A percentile compares a stretch with the other conserved stretches of the same genome.
phyloP scores from a whole-genome alignment of 2,797 vertebrate genomes.

The Hapalemur alaotrensis region DNA sequence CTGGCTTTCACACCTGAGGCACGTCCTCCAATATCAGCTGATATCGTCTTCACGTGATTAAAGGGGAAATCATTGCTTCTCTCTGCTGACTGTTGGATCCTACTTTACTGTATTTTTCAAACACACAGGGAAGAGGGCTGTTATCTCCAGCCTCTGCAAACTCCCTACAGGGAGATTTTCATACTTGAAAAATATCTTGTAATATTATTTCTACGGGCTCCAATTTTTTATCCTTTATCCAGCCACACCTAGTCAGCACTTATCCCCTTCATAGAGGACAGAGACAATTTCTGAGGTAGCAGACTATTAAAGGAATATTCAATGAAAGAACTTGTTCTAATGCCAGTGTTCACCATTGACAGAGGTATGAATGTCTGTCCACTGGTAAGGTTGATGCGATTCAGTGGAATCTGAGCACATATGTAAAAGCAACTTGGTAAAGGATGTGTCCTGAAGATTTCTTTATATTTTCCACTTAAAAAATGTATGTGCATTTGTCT shows the following conservation, averaged over 20 bases:
- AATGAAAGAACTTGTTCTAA: not conserved
- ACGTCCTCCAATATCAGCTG: not conserved
- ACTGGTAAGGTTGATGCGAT: not conserved
- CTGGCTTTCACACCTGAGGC: not conserved
- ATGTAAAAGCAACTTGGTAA: fast-evolving
- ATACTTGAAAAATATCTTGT: not conserved
- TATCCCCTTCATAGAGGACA: not conserved
- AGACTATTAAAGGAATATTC: not conserved
- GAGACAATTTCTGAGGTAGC: not conserved
- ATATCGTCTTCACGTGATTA: not conserved
- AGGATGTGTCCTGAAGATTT: not conserved
- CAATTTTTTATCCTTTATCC: not conserved
- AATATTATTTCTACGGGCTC: not conserved
- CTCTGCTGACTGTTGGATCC: not conserved
- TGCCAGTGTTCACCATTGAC: fast-evolving
- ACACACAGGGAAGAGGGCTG: not conserved
- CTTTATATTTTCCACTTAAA: not conserved
- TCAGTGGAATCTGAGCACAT: not conserved
- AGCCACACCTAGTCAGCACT: not conserved
- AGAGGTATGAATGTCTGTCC: too few relatives aligned
- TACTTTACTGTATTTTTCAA: not conserved
- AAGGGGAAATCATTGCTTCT: not conserved
- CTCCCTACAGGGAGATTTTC: not conserved
- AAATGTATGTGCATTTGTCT: not conserved
- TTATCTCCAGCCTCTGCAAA: not conserved